Conservation (phyloP, 1,140 invertebrate species). For the Melitaea cinxia region DNA sequence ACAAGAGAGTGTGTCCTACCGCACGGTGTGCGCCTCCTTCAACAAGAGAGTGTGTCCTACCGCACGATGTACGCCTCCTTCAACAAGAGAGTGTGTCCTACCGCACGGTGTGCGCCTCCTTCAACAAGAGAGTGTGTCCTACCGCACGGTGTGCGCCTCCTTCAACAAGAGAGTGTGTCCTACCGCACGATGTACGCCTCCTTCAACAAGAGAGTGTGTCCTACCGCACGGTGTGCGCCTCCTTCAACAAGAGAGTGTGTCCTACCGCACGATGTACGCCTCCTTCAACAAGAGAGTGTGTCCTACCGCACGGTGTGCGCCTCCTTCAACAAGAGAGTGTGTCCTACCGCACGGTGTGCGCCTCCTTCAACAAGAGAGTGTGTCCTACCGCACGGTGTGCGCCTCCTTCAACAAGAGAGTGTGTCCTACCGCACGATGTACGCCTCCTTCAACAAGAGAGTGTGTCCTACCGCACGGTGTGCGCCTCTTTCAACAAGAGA, state of each 20-base stretch:
- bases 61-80: conserved; percentile 67
- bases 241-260: conserved; percentile 1
- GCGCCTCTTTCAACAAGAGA: conserved; percentile 45
- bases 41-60: conserved; percentile 41
- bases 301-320: conserved; percentile 67
- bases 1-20: conserved; percentile 45
- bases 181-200: conserved; percentile 69
- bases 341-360: conserved; percentile 65
- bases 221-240: conserved; percentile 68
- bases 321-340: background rate
- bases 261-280: conserved; percentile 67
- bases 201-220: conserved; percentile 14
- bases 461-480: conserved; percentile 61
- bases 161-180: conserved; percentile 21
- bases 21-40: conserved; percentile 66
- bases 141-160: conserved; percentile 71
- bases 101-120: conserved; percentile 69
- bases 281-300: background rate
- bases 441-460: conserved; percentile 36
- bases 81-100: conserved; percentile 36
- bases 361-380: conserved; percentile 21
- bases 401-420: conserved; percentile 37
- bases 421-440: conserved; percentile 62
- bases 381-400: conserved; percentile 63
- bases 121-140: conserved; percentile 22